Conservation (phyloP, 2,888 invertebrate genomes). For the Acleris holmiana region DNA sequence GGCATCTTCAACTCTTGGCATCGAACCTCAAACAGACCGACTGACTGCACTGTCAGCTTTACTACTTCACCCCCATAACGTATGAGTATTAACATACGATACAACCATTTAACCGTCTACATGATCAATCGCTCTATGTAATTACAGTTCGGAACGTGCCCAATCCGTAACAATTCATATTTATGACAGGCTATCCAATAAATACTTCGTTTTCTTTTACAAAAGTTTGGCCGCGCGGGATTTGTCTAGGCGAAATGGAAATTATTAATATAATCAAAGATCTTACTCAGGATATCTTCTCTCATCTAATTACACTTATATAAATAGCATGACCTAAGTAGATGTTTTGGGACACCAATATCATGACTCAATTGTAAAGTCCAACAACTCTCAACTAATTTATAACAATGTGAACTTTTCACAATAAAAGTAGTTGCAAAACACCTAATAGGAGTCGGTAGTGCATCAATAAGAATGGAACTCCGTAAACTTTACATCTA, state of each 20-base stretch:
- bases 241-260: slow-evolving; percentile 6
- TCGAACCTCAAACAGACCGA: slow-evolving; percentile 64
- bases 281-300: not conserved
- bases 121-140: slow-evolving; percentile 48
- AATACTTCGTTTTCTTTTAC: slow-evolving; percentile 14
- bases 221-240: slow-evolving; percentile 3
- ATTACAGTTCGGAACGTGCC: slow-evolving; percentile 34
- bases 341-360: too few relatives aligned
- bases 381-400: too few relatives aligned
- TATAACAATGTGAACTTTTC: too few relatives aligned
- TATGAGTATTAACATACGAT: slow-evolving; percentile 72
- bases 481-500: too few relatives aligned
- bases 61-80: slow-evolving; percentile 69
- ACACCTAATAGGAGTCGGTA: too few relatives aligned
- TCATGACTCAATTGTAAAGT: too few relatives aligned
- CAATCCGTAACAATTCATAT: slow-evolving; percentile 10
- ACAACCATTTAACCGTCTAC: slow-evolving; percentile 53
- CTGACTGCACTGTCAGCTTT: slow-evolving; percentile 71
- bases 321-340: too few relatives aligned
- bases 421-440: too few relatives aligned
- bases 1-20: slow-evolving; percentile 82
- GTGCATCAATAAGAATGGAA: too few relatives aligned
- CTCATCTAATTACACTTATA: too few relatives aligned
- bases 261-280: slow-evolving; percentile 13
- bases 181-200: slow-evolving; percentile 10